A percentile compares a stretch with the other conserved stretches of the same genome.
Conservation (phyloP, 2,113 vertebrate genomes). For the Mystacornis crossleyi region DNA sequence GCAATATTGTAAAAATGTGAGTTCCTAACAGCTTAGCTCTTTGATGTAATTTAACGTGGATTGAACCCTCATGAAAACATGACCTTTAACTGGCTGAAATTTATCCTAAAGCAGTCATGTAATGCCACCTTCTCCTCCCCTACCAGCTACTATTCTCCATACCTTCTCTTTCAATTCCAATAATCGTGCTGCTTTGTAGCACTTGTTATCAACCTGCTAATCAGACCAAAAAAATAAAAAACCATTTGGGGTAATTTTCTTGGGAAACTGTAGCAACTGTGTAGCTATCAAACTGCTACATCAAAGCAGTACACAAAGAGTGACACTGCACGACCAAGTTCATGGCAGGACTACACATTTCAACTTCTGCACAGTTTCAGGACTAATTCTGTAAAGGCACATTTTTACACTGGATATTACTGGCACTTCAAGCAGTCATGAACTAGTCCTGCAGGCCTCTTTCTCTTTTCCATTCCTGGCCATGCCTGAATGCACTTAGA, state of each 20-base stretch:
- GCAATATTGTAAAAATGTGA: neutral
- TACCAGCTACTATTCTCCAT: neutral
- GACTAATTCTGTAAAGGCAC: neutral
- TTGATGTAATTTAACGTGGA: neutral
- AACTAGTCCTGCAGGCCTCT: neutral
- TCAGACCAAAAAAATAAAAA: neutral
- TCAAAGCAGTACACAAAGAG: rapidly evolving
- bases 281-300: neutral
- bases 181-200: neutral
- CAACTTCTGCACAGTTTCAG: neutral
- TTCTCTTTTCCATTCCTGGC: neutral
- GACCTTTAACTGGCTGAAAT: neutral
- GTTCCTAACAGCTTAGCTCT: neutral
- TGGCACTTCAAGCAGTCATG: neutral
- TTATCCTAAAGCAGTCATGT: neutral
- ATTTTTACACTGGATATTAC: neutral
- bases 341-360: neutral
- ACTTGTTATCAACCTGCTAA: neutral
- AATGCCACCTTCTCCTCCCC: neutral
- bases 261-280: neutral
- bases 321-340: neutral
- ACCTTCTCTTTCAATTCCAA: neutral
- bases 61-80: neutral
- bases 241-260: neutral
- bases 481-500: neutral